Conservation (phyloP, 2,113 vertebrate genomes). For the Oryctolagus cuniculus region mOryCun1.1 NC_091444.1:78693001-78693500, state of each 20-base stretch:
- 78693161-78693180: neutral
- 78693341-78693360: fast-evolving
- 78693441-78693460: neutral
- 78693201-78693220: neutral
- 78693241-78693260: neutral
- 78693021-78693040: neutral
- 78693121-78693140: too few species aligned
- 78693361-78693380: too few species aligned
- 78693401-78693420: too few species aligned
- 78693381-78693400: too few species aligned
- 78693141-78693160: neutral
- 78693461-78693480: neutral
- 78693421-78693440: neutral
- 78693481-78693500: neutral
- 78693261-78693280: neutral
- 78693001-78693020: neutral
- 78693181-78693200: too few species aligned
- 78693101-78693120: too few species aligned
- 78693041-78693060: neutral
- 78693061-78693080: neutral
- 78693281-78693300: too few species aligned
- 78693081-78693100: neutral
- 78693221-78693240: neutral
- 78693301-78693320: neutral
- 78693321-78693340: neutral